phyloP scores from a whole-genome alignment of 1,140 invertebrate species.

The Drosophila triauraria region DNA sequence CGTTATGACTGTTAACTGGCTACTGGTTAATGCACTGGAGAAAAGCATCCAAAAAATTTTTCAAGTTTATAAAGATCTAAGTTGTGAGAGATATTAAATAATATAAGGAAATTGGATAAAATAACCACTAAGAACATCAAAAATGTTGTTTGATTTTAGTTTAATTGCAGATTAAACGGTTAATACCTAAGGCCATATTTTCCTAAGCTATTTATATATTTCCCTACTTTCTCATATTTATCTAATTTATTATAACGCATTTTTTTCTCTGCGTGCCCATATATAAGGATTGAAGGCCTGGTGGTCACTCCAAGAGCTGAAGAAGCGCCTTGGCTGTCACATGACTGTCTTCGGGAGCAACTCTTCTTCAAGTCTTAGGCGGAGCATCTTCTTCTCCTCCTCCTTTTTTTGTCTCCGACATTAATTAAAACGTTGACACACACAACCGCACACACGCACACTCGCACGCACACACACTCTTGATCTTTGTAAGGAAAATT shows the following conservation, averaged over 20 bases:
- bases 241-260: rapidly evolving
- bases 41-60: background rate
- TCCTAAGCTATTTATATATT: background rate
- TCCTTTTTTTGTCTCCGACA: conserved; percentile 3
- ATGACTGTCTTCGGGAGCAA: conserved; percentile 50
- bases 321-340: conserved; percentile 40
- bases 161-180: background rate
- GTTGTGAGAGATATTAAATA: background rate
- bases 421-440: conserved; percentile 68
- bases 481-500: conserved; percentile 66
- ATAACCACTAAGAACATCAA: background rate
- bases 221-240: background rate
- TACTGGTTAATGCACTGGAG: conserved; percentile 19
- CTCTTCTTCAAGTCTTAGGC: conserved; percentile 22
- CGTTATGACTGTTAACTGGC: conserved; percentile 23
- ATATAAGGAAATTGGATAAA: background rate
- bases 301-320: conserved; percentile 35
- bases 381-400: background rate
- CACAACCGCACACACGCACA: conserved; percentile 6
- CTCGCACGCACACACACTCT: conserved; percentile 1
- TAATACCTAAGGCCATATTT: background rate
- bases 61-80: background rate
- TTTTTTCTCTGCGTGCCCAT: conserved; percentile 1
- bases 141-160: background rate
- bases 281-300: conserved; percentile 10